phyloP scores from a whole-genome alignment of 2,888 invertebrate genomes.

The Epinotia ramella region DNA sequence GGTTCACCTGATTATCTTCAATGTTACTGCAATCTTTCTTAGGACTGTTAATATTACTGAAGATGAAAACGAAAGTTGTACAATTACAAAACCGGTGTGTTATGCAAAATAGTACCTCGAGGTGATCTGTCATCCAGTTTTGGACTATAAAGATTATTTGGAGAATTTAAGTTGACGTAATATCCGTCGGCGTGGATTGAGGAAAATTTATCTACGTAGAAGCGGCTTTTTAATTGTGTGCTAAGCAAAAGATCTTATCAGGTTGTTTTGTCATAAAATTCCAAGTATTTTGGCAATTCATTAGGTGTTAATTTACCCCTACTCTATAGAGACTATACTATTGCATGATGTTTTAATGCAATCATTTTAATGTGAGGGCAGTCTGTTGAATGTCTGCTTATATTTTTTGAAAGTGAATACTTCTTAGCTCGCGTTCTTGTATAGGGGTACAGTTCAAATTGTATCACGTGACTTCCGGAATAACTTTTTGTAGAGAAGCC shows the following conservation, averaged over 20 bases:
- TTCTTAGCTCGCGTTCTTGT: no score
- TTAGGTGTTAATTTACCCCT: not conserved
- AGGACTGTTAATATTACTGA: slow-evolving; percentile 24
- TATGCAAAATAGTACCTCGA: slow-evolving; percentile 62
- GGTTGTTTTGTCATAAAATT: not conserved
- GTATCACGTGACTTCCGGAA: no score
- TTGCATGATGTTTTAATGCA: not conserved
- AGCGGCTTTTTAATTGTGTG: slow-evolving; percentile 7
- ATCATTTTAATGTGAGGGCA: not conserved
- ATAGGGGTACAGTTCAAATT: no score
- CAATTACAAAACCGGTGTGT: slow-evolving; percentile 67
- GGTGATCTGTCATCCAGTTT: slow-evolving; percentile 61
- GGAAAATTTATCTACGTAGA: slow-evolving; percentile 10
- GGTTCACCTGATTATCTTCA: not conserved
- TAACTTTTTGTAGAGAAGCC: no score
- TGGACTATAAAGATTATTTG: slow-evolving; percentile 55
- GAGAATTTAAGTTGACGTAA: slow-evolving; percentile 54
- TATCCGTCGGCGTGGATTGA: slow-evolving; percentile 50
- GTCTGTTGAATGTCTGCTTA: no score
- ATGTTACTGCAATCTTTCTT: slow-evolving; percentile 4
- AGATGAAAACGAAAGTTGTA: slow-evolving; percentile 69
- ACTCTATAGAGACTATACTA: not conserved
- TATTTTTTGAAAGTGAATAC: no score
- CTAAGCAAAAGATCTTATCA: slow-evolving; percentile 5
- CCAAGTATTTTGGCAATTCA: not conserved